Evolutionary conservation across 2,113 vertebrate species (phyloP), one percentile per base, ranked within the genome.

Genomic region (Cephalopterus ornatus): DNA sequence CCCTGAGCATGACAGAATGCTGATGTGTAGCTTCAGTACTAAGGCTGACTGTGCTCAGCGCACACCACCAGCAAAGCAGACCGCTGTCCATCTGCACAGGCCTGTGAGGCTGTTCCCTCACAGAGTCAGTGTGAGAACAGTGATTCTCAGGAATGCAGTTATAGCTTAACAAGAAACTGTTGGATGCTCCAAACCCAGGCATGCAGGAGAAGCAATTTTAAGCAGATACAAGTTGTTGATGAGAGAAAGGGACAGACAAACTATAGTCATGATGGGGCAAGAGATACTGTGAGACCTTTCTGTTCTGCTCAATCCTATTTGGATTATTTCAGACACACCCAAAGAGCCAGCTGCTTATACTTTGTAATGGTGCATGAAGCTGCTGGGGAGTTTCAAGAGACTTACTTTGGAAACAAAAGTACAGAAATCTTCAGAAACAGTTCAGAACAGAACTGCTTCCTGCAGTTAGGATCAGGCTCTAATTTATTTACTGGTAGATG

Each of bases 1-100:
- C 17, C 56, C 50, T 26, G 66, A 35, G 37, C 0, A 0, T 28
- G 37, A 14, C 0, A 3, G 35, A 44, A 44, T 27, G 49, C 46
- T 47, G 83, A 65, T 0, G 5, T 10, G 53, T 35, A 85, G 53
- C 21, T 9, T 11, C 80, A 23, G 49, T 11, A 2, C 4, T 5
- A 16, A 1, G 1, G 21, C 53, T 55, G 85, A 23, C 13, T 3
- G 13, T 82, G 44, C 80, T 59, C 44, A 50, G 39, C 22, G 26
- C 58, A 17, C 8, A 17, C 18, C 32, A 16, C 63, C 63, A 67
- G 47, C 16, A n/a, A 23, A 58, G 39, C 42, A 67, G 53, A 50
- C 19, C 58, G 5, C 21, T 11, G 42, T 24, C 52, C 35, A 32
- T 18, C 70, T 62, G 32, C 78, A 47, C 27, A 26, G 21, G 11